Evolutionary conservation across 2,113 vertebrate species (phyloP), one percentile per base, ranked within the genome.

Genomic region (Lepisosteus oculatus): DNA sequence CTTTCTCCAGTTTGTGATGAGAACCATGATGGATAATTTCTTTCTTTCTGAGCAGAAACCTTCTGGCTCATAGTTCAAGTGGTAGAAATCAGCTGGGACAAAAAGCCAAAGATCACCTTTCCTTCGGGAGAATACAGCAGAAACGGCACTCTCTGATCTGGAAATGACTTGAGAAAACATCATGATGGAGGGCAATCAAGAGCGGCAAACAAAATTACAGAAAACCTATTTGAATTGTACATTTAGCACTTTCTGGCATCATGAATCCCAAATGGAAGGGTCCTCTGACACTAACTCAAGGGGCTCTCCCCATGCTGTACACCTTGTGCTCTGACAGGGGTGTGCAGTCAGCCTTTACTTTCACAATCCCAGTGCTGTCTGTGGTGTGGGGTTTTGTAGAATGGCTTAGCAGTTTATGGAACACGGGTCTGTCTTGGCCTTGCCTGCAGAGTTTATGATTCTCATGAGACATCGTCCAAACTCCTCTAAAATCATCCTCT

Each of bases 391-490:
- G 75, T 73, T 47, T 79, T 3, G 51, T 73, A 43, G 75, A 71
- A 72, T 0, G 14, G 82, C 80, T 92, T 89, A 98, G 90, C 95
- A 96, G 86, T 95, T 97, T 87, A 97, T 95, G 76, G 94, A 90
- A 82, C 91, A 93, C 75, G 93, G 92, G 89, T 98, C 97, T 70
- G 93, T 90, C 90, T 95, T 98, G 66, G 95, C 96, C 85, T 99
- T 99, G 71, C 94, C 95, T 2, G 97, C 97, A 0, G 96, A 97
- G 88, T 87, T 96, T 83, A 99, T 98, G 68, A 99, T 96, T 62
- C 95, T 95, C 95, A 96, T 96, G 78, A 99, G 90, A 69, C 97
- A 99, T 77, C 95, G 94, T 74, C 97, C 96, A n/a, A 98, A 99
- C 83, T 99, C 97, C 84, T 99, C 97, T 80, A 99, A 91, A 80